Base-by-base conservation (phyloP, 2,888 invertebrate species). In the Ennomos fuscantarius region DNA sequence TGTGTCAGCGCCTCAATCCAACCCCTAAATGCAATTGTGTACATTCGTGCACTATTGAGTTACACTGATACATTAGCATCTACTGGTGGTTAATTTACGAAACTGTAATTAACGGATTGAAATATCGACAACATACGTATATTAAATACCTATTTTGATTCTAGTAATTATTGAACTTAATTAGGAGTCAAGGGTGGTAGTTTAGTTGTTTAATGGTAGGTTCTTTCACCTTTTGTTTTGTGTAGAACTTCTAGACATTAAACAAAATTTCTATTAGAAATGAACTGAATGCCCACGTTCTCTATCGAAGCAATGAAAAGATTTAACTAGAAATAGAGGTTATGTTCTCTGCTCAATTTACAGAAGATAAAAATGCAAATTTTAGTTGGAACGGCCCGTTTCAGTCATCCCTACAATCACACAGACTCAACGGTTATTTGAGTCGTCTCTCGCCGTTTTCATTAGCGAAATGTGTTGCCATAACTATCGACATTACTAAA, bases 1-100 rank as follows among this genome's bases (percentile, higher is more conserved):
- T 78, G 76, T 79, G 76, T 70, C 76, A 74, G 77, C 74, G 72
- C 73, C 75, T 80, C 83, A 85, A 81, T 86, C 84, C 86, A 82
- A 83, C 89, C 66, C 90, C 91, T 83, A 85, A 87, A 87, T 85
- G 89, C 89, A 89, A 89, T 90, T 89, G 89, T 84, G 87, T 89
- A 87, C 88, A 89, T 87, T 87, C 76, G 88, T 80, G 89, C 87
- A 71, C 81, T 84, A 91, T 90, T 86, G 84, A 87, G 88, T 91
- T 91, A 89, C 89, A 83, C 70, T 79, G 65, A 60, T 85, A 87
- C 86, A 86, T 88, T 89, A 86, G 82, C 87, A 82, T 87, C 74
- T 69, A 78, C 71, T 60, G 67, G 63, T 42, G 33, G 42, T 33
- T 47, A 37, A 42, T 57, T 37, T 52, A 48, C 13, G n/a, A 11